A percentile compares a stretch with the other conserved stretches of the same genome.
Conservation (phyloP, 2,888 invertebrate genomes). For the Epinotia demarniana region DNA sequence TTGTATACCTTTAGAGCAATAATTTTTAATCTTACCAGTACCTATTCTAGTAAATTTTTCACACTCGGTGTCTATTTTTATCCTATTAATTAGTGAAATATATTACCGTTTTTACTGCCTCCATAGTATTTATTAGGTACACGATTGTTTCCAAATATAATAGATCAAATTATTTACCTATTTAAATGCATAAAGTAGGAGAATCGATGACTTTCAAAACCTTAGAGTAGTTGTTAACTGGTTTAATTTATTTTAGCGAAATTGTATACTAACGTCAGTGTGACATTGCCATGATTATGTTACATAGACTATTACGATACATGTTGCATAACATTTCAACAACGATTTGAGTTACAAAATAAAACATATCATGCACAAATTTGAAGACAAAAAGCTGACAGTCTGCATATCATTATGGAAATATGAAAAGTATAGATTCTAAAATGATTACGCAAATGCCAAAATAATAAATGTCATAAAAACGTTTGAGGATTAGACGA, state of each 20-base stretch:
- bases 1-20: conserved; percentile 78
- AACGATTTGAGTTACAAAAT: conserved; percentile 23
- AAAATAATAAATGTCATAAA: background rate
- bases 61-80: conserved; percentile 77
- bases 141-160: conserved; percentile 42
- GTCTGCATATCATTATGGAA: conserved; percentile 76
- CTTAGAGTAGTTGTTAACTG: conserved; percentile 36
- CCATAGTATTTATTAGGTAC: conserved; percentile 58
- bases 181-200: conserved; percentile 42
- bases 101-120: conserved; percentile 68
- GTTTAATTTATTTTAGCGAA: conserved; percentile 39
- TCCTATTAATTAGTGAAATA: conserved; percentile 65
- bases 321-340: conserved; percentile 18
- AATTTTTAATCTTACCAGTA: conserved; percentile 66
- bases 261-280: conserved; percentile 33
- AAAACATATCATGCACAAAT: conserved; percentile 80
- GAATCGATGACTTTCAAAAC: conserved; percentile 33
- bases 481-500: background rate
- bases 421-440: conserved; percentile 51
- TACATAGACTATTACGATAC: conserved; percentile 6
- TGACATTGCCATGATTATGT: conserved; percentile 22
- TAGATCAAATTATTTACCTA: conserved; percentile 44
- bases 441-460: conserved; percentile 34
- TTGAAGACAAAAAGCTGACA: conserved; percentile 63
- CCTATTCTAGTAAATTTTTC: conserved; percentile 62